These are phyloP conservation scores for Sitta europaea DNA, from an alignment of 2,113 vertebrate genomes.

Conservation along the genomic window DNA sequence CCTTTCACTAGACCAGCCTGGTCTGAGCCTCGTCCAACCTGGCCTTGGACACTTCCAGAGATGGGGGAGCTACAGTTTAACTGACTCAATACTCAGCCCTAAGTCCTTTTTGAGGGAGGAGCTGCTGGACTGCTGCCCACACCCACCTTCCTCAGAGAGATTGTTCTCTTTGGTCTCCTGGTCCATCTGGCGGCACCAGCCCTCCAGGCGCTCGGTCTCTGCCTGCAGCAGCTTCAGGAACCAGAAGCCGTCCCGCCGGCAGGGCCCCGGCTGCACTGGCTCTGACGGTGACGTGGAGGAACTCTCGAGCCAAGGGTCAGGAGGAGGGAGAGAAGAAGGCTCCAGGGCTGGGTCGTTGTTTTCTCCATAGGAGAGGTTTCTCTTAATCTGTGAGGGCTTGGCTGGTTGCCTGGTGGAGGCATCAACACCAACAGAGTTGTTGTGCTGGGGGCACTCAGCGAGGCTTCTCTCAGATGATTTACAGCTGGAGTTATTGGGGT, in stretches of 20 bases:
- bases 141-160: conserved; percentile 94
- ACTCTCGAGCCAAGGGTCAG: conserved; percentile 94
- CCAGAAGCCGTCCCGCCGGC: conserved; percentile 94
- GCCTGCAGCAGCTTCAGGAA: conserved; percentile 98
- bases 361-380: conserved; percentile 96
- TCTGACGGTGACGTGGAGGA: conserved; percentile 77
- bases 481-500: conserved; percentile 78
- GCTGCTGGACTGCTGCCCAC: background rate
- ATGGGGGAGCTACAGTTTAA: background rate
- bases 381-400: conserved; percentile 90
- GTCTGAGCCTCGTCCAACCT: background rate
- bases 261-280: conserved; percentile 76
- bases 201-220: conserved; percentile 93
- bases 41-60: background rate
- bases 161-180: conserved; percentile 97
- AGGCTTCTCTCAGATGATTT: conserved; percentile 89
- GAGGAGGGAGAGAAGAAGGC: conserved; percentile 93
- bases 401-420: conserved; percentile 82
- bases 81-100: too few species aligned
- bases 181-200: conserved; percentile 99
- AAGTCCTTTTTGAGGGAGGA: background rate
- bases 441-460: conserved; percentile 83
- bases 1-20: background rate
- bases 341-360: conserved; percentile 93
- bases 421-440: conserved; percentile 79